Percentiles rank a stretch among this genome's conserved stretches.
phyloP scores from a whole-genome alignment of 2,888 invertebrate species.

The Melieria crassipennis region DNA sequence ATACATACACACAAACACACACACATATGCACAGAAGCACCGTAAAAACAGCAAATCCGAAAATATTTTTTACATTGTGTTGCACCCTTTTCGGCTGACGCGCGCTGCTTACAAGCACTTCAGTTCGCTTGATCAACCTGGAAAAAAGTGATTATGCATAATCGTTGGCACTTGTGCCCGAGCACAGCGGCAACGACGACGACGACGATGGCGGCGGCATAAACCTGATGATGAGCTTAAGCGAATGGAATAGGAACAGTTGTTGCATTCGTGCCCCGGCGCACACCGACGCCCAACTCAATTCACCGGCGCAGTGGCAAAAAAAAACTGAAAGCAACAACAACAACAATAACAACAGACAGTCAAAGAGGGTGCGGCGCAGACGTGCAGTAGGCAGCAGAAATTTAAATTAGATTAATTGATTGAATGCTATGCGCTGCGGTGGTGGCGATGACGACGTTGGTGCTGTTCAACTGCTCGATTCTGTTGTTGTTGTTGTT shows the following conservation, averaged over 20 bases:
- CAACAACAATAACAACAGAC: neutral
- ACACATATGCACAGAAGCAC: neutral
- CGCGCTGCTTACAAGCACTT: conserved; percentile 38
- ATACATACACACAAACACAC: neutral
- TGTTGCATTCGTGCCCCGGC: conserved; percentile 29
- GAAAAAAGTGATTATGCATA: conserved; percentile 52
- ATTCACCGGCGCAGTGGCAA: neutral
- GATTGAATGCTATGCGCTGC: conserved; percentile 53
- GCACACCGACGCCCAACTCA: neutral
- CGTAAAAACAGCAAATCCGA: neutral
- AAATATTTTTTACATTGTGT: conserved; percentile 7
- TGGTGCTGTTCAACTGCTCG: conserved; percentile 11
- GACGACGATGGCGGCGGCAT: conserved; percentile 20
- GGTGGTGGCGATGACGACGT: conserved; percentile 32
- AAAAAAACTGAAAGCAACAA: neutral
- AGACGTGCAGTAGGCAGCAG: conserved; percentile 35
- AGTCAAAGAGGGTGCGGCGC: neutral
- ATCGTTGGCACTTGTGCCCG: conserved; percentile 48
- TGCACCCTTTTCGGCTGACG: conserved; percentile 31
- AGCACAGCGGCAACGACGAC: conserved; percentile 29
- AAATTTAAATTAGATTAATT: conserved; percentile 64
- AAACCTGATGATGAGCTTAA: conserved; percentile 50
- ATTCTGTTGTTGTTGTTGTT: conserved; percentile 32
- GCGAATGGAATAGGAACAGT: conserved; percentile 40
- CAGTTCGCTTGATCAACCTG: conserved; percentile 48